phyloP scores from a whole-genome alignment of 2,797 vertebrate genomes.

The Parotocinclus haroldoi region DNA sequence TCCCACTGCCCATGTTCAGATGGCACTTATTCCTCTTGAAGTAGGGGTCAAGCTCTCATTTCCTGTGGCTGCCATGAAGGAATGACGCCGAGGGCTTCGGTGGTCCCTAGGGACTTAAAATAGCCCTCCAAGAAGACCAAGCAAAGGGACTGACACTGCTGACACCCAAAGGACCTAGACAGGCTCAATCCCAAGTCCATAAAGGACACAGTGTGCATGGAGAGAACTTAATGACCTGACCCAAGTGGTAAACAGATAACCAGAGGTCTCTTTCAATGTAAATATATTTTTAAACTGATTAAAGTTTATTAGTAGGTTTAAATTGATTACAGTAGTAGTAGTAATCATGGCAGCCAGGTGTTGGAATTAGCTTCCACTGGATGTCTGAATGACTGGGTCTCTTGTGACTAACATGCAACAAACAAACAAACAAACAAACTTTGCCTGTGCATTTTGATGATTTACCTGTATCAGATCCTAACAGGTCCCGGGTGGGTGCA shows the following conservation, averaged over 20 bases:
- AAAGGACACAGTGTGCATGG: slow-evolving; percentile 50
- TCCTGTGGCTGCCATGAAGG: slow-evolving; percentile 66
- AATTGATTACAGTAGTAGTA: too few species aligned
- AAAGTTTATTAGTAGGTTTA: too few species aligned
- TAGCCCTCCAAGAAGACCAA: slow-evolving; percentile 42
- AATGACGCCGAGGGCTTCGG: slow-evolving; percentile 61
- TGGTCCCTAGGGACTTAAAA: slow-evolving; percentile 44
- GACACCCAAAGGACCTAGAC: slow-evolving; percentile 60
- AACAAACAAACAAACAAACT: too few species aligned
- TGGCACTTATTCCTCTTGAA: slow-evolving; percentile 51
- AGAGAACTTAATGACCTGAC: slow-evolving; percentile 69
- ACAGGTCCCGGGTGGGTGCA: too few species aligned
- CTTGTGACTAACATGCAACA: too few species aligned
- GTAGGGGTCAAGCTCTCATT: slow-evolving; percentile 73
- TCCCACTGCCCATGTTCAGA: slow-evolving; percentile 45
- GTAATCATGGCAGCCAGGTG: too few species aligned
- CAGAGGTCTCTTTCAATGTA: slow-evolving; percentile 67
- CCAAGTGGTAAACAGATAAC: slow-evolving; percentile 71
- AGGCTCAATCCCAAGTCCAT: slow-evolving; percentile 29
- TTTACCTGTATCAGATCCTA: too few species aligned
- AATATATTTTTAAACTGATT: too few species aligned
- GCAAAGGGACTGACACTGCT: slow-evolving; percentile 49
- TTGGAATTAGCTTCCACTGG: too few species aligned
- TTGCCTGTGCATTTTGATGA: too few species aligned
- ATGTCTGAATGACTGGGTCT: too few species aligned